phyloP scores from a whole-genome alignment of 2,888 invertebrate species.

The Caenorhabditis wallacei region DNA sequence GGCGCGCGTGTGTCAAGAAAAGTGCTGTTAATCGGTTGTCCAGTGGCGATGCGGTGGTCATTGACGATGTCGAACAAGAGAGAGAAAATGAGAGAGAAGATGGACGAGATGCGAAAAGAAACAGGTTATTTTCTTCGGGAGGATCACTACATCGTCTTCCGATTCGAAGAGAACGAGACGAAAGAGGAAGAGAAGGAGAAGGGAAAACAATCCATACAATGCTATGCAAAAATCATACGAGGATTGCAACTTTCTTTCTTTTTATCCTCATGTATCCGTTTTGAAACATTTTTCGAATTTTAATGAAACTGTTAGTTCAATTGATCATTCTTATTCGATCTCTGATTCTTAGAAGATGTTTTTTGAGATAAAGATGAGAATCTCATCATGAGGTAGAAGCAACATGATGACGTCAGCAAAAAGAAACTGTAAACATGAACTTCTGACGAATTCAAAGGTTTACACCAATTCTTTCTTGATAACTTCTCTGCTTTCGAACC shows the following conservation, averaged over 20 bases:
- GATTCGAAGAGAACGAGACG: slow-evolving; percentile 15
- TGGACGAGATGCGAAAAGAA: slow-evolving; percentile 8
- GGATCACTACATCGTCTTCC: slow-evolving; percentile 27
- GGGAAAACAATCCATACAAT: slow-evolving; percentile 26
- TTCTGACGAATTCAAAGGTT: too few species aligned
- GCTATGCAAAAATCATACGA: slow-evolving; percentile 53
- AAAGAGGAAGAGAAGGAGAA: background rate
- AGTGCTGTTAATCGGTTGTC: slow-evolving; percentile 60
- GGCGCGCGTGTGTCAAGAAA: slow-evolving; percentile 27
- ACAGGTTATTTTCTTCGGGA: slow-evolving; percentile 22
- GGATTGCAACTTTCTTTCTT: slow-evolving; percentile 16
- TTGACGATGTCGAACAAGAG: background rate
- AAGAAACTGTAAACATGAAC: background rate
- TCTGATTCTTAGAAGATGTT: background rate
- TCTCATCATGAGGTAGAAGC: too few species aligned
- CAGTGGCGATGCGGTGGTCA: slow-evolving; percentile 22
- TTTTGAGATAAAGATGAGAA: background rate
- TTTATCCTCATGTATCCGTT: slow-evolving; percentile 21
- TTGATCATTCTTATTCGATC: background rate
- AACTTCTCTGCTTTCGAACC: too few species aligned
- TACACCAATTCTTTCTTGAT: too few species aligned
- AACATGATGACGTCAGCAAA: too few species aligned
- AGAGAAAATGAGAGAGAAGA: background rate
- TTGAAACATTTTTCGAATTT: background rate
- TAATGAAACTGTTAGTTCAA: background rate